Conservation (phyloP, 2,888 invertebrate species). For the Xestia ashworthii region DNA sequence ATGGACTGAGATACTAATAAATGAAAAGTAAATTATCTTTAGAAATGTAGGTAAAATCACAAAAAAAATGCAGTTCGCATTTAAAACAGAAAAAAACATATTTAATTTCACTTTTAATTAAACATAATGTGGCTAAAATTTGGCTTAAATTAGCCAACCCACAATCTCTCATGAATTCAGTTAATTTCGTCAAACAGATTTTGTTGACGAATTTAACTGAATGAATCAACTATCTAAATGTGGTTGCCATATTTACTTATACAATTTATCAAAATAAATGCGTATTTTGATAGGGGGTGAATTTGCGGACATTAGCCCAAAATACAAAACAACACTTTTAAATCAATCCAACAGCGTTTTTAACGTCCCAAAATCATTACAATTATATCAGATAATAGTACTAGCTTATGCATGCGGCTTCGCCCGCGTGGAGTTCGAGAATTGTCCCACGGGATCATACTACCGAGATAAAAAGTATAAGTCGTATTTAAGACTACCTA, state of each 20-base stretch:
- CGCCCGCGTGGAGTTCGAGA: too few relatives aligned
- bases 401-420: too few relatives aligned
- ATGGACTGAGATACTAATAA: background rate
- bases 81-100: conserved; percentile 11
- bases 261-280: conserved; percentile 2
- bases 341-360: background rate
- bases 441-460: too few relatives aligned
- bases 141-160: background rate
- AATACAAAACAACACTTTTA: background rate
- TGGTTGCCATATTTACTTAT: background rate
- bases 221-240: conserved; percentile 8
- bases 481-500: too few relatives aligned
- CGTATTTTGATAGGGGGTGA: background rate
- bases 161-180: conserved; percentile 2
- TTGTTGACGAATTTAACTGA: conserved; percentile 2
- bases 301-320: background rate
- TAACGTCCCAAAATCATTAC: background rate
- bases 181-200: conserved; percentile 7
- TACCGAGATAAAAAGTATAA: too few relatives aligned
- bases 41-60: background rate
- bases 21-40: background rate
- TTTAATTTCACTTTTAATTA: background rate
- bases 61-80: background rate
- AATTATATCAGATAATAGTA: background rate
- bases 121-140: background rate